Conservation (phyloP, 1,140 invertebrate species). For the Eurosta solidaginis region DNA sequence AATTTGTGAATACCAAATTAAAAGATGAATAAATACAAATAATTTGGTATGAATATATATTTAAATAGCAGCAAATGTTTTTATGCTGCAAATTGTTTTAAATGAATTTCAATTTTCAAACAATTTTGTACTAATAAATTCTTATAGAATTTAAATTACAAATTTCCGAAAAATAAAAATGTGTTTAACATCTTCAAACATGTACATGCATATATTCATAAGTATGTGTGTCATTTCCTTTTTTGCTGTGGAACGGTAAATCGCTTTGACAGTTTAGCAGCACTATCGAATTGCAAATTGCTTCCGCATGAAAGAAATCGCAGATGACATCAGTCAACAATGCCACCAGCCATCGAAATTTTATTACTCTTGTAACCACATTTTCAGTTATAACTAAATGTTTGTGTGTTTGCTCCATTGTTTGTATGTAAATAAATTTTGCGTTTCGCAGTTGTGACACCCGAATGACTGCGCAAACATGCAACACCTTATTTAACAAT, state of each 20-base stretch:
- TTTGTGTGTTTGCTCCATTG: background rate
- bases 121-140: no score
- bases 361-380: background rate
- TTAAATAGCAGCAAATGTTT: no score
- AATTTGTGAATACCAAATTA: no score
- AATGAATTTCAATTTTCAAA: no score
- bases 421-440: background rate
- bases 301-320: constrained; percentile 26
- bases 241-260: background rate
- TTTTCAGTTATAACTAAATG: background rate
- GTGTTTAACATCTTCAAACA: background rate
- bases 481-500: constrained; percentile 27
- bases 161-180: no score
- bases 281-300: constrained; percentile 13
- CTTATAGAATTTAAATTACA: no score
- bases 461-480: constrained; percentile 26
- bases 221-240: background rate
- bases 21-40: no score
- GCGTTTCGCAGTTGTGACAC: background rate
- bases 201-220: background rate
- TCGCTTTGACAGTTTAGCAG: background rate
- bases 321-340: constrained; percentile 3
- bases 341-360: background rate
- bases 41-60: no score
- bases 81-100: no score